Base-by-base conservation (phyloP, 2,797 vertebrate species). In the Gymnopithys bicolor region DNA sequence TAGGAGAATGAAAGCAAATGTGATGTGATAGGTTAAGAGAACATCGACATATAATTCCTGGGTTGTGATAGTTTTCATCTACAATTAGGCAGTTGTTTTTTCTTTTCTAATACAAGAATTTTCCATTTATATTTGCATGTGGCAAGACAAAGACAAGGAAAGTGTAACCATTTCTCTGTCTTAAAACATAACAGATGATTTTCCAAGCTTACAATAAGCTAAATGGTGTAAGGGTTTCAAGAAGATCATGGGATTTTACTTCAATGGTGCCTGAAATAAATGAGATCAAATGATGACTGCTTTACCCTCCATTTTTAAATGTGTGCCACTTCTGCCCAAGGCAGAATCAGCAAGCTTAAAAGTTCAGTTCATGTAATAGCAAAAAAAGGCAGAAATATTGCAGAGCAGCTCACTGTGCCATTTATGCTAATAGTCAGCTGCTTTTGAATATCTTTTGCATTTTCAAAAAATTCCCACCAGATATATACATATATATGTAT, bases 241-340 rank as follows among this genome's bases (percentile, higher is more conserved):
- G 18, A 19, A 49, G 37, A 87, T 93, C 41, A n/a, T 62, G 67
- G 25, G 33, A 53, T 74, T 90, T 91, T 78, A 45, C 53, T 91
- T 92, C 82, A 80, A 33, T 93, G 46, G 25, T 37, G 69, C 66
- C 58, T 81, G 80, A 87, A 95, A 92, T 91, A 80, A 92, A 87
- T 63, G 43, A 75, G 84, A 91, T 91, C 69, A 93, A 95, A 71
- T 78, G 15, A 49, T 81, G 64, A 41, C 39, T 77, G 35, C 62
- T 87, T 84, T 89, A 69, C 51, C 18, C 32, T 95, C 55, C 30
- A 4, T 84, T 89, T 95, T 84, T 59, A 87, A 80, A 79, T 92
- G 52, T 92, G 58, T 76, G 62, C 71, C 48, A 58, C 58, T 93
- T 75, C 53, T 92, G 81, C 82, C 79, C 69, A 73, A 81, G 82